Evolutionary conservation across 2,113 vertebrate genomes (phyloP).

Genomic region (Muntiacus reevesi): DNA sequence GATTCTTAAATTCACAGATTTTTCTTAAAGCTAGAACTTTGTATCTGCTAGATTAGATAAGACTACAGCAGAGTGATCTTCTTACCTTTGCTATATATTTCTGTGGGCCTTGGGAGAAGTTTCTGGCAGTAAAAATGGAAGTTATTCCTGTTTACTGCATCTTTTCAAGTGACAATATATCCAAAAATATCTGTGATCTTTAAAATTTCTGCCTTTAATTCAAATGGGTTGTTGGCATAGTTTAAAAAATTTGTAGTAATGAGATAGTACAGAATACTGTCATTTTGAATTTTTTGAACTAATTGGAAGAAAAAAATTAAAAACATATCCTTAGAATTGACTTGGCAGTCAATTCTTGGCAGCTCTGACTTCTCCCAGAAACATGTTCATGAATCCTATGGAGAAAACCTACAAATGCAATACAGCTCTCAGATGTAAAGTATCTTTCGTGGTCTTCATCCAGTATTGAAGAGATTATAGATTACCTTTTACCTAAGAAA

Average conservation of each 20-base stretch:
- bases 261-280: neutral
- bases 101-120: neutral
- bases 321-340: neutral
- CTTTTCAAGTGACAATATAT: neutral
- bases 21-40: neutral
- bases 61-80: neutral
- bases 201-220: neutral
- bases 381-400: neutral
- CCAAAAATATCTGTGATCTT: neutral
- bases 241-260: neutral
- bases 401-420: neutral
- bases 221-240: neutral
- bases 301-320: conserved; percentile 4
- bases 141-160: neutral
- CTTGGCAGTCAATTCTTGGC: neutral
- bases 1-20: neutral
- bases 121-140: neutral
- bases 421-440: neutral
- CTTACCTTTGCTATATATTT: neutral
- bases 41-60: neutral
- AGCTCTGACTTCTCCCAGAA: neutral
- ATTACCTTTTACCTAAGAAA: neutral
- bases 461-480: neutral
- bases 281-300: neutral
- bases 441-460: neutral